A percentile compares a stretch with the other conserved stretches of the same genome.
Evolutionary conservation across 2,888 invertebrate species (phyloP).

Genomic region (Glyphotaelius pellucidus): DNA sequence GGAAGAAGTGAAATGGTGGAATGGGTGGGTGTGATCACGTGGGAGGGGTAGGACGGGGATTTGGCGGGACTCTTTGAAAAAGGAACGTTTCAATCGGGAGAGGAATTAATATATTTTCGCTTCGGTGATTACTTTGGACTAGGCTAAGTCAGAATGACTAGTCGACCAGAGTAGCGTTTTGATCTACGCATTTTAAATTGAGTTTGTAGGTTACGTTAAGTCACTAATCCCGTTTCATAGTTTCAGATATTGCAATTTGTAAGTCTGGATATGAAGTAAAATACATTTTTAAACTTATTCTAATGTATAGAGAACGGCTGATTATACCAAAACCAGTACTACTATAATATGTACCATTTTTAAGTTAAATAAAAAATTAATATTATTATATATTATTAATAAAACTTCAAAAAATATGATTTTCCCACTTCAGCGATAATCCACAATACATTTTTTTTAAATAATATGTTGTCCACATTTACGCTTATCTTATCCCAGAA

Average conservation of each 20-base stretch:
- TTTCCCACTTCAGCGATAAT: no score
- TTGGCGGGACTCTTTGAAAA: neutral
- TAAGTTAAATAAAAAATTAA: no score
- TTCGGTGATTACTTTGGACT: neutral
- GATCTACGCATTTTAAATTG: neutral
- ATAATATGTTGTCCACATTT: no score
- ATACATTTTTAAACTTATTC: no score
- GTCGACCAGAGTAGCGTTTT: neutral
- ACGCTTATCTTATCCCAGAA: no score
- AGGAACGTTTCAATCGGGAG: neutral
- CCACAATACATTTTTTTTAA: no score
- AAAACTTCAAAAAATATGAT: no score
- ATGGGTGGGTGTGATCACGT: neutral
- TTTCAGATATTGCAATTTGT: no score
- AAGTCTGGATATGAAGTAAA: neutral
- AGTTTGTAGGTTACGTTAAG: neutral
- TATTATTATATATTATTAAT: no score
- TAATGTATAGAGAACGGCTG: no score
- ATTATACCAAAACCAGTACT: no score
- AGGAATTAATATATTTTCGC: neutral
- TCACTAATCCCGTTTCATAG: neutral
- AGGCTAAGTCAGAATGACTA: neutral
- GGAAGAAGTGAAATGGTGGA: neutral
- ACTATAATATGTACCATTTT: no score
- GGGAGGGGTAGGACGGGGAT: neutral